Evolutionary conservation across 2,888 invertebrate species (phyloP), one percentile per base, ranked within the genome.

Genomic region (Pristionchus mayeri): DNA sequence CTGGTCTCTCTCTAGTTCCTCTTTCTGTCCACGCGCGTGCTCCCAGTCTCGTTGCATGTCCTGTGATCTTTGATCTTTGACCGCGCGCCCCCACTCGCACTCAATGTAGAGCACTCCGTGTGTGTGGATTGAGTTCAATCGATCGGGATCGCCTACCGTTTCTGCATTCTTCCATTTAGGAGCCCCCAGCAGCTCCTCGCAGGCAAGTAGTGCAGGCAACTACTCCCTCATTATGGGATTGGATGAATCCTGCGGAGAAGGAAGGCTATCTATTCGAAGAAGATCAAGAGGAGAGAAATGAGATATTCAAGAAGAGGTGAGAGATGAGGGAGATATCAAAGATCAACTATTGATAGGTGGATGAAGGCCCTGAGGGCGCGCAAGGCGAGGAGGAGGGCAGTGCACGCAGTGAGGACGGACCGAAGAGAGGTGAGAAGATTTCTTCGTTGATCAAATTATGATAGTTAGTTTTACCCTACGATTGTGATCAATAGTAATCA

Each of bases 221-320:
- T 16, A 82, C 81, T 24, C 63, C 81, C n/a, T 82, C 81, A 21
- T 9, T 82, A 24, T 82, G 81, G 81, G 81, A 60, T 44, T 82
- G 81, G 81, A 82, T 82, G 81, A 82, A 82, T 37, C n/a, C 37
- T 11, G 27, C 24, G 60, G 63, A 82, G 21, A 21, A 60, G 44
- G 81, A 82, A 11, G 63, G 81, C 27, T 82, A 82, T 48, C 30
- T 82, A 34, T 82, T 82, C 48, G 81, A 82, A 30, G 63, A 48
- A 3, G 48, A 48, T 30, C 18, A 60, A 21, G 44, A 52, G 21
- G 34, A 7, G 63, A 60, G 81, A 11, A 34, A 60, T 50, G 81
- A 82, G 48, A 82, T 82, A 82, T 82, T 82, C 81, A 82, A 82
- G 81, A 82, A 82, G 7, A 24, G 81, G 81, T 82, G 16, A 18